Conservation (phyloP, 2,797 vertebrate species). For the Hapalemur alaotrensis region DNA sequence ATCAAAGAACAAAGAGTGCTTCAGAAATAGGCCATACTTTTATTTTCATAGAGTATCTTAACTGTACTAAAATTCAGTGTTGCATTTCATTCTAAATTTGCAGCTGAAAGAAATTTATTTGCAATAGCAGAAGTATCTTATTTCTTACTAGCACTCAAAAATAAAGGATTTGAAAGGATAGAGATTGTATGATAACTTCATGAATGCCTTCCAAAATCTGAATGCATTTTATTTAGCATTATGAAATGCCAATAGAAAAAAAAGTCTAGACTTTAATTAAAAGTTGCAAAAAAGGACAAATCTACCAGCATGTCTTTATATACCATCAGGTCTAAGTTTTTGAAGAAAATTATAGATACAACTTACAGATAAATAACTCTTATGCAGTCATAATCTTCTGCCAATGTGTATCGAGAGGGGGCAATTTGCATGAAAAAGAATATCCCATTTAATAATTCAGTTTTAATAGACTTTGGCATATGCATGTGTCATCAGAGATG, state of each 20-base stretch:
- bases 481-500: constrained; percentile 73
- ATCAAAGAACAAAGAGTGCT: constrained; percentile 14
- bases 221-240: constrained; percentile 57
- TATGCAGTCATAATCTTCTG: constrained; percentile 61
- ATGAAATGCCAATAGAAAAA: constrained; percentile 52
- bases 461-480: constrained; percentile 69
- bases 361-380: constrained; percentile 69
- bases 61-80: constrained; percentile 8
- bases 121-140: constrained; percentile 59
- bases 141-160: constrained; percentile 51
- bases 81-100: constrained; percentile 55
- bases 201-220: constrained; percentile 55
- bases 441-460: constrained; percentile 21
- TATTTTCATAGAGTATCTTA: constrained; percentile 27
- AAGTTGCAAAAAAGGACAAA: neutral
- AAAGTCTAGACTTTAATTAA: constrained; percentile 63
- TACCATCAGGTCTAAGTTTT: constrained; percentile 59
- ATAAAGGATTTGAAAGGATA: constrained; percentile 25
- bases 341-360: constrained; percentile 52
- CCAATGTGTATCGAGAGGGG: constrained; percentile 52
- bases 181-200: constrained; percentile 52
- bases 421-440: constrained; percentile 59
- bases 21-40: constrained; percentile 29
- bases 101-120: constrained; percentile 54
- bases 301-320: constrained; percentile 58